Percentiles rank a stretch among this genome's conserved stretches.
These are phyloP conservation scores for Thalassaphorura encarpata DNA, from an alignment of 1,140 invertebrate genomes.

Conservation along the genomic window DNA sequence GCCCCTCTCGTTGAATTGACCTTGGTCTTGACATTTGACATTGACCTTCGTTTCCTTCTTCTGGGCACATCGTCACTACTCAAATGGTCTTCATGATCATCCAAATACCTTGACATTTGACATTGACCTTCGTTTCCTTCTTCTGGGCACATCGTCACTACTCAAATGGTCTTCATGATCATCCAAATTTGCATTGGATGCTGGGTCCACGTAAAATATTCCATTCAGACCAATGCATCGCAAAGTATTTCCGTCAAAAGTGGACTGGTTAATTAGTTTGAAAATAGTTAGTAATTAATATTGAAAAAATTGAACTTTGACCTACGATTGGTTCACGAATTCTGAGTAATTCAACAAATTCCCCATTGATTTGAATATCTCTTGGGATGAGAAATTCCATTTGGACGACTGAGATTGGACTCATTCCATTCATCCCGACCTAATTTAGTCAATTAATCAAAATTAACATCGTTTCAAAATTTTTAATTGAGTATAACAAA, in stretches of 20 bases:
- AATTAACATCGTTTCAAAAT: background rate
- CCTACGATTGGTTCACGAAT: slow-evolving; percentile 7
- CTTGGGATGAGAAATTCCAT: background rate
- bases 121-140: background rate
- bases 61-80: background rate
- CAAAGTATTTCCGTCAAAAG: background rate
- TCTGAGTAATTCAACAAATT: background rate
- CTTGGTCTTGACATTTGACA: background rate
- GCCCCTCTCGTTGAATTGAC: background rate
- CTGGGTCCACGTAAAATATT: background rate
- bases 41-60: background rate
- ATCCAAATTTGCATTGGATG: background rate
- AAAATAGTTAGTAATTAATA: background rate
- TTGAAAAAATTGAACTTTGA: background rate
- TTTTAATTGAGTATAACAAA: background rate
- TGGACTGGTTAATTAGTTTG: background rate
- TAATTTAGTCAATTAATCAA: background rate
- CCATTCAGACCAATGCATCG: background rate
- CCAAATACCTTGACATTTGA: background rate
- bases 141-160: background rate
- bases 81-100: no score
- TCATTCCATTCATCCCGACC: background rate
- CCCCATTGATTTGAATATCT: background rate
- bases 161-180: no score
- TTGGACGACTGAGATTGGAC: background rate